Conservation (phyloP, 2,113 vertebrate species). For the Heterochromis multidens region DNA sequence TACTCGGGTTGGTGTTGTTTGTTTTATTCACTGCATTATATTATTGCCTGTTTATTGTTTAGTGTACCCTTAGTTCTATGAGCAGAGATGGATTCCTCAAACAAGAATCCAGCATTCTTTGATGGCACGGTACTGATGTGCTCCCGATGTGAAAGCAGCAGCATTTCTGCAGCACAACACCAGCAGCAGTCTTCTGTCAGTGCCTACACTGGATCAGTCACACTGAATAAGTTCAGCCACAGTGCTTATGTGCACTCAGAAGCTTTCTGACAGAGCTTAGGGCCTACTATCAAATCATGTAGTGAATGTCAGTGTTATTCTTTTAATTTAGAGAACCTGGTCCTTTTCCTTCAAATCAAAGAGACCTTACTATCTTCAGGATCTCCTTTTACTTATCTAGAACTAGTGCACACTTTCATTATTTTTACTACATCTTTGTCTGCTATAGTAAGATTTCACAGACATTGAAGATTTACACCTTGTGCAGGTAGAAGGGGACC, state of each 20-base stretch:
- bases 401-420: neutral
- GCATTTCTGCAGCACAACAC: neutral
- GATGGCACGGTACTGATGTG: neutral
- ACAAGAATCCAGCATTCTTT: neutral
- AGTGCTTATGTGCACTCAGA: neutral
- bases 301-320: neutral
- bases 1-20: fast-evolving
- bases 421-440: neutral
- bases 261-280: neutral
- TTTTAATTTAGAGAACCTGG: neutral
- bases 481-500: neutral
- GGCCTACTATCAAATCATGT: neutral
- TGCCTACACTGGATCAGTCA: neutral
- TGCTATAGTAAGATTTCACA: neutral
- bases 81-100: neutral
- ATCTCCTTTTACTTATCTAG: neutral
- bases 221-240: neutral
- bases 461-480: neutral
- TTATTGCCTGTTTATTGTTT: neutral
- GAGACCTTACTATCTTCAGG: neutral
- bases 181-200: slow-evolving; percentile 8
- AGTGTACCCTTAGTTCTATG: neutral
- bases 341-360: neutral
- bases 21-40: neutral
- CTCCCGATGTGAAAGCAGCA: neutral